Evolutionary conservation across 2,797 vertebrate genomes (phyloP).

Genomic region (Urosaurus nigricauda): DNA sequence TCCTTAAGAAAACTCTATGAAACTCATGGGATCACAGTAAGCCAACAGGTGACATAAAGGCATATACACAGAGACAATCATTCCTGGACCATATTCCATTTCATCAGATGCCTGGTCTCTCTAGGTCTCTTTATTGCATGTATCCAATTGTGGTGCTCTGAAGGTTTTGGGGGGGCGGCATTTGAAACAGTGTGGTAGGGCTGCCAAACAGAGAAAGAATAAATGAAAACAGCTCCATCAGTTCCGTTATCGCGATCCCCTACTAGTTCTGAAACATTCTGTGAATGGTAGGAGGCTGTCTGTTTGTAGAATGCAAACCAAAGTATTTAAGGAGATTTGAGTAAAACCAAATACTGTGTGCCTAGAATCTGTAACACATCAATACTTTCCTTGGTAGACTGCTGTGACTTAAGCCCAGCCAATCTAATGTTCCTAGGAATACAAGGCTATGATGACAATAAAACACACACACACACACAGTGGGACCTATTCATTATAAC

Average conservation of each 20-base stretch:
- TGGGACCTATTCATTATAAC: neutral
- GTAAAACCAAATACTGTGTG: neutral
- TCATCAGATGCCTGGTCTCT: neutral
- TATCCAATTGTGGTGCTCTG: neutral
- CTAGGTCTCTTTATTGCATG: neutral
- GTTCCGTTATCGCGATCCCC: neutral
- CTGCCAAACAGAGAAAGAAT: neutral
- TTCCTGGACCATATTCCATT: neutral
- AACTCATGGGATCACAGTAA: no score
- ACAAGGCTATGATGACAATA: neutral
- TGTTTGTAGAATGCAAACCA: neutral
- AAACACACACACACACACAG: neutral
- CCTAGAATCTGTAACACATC: neutral
- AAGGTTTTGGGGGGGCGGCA: no score
- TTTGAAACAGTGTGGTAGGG: neutral
- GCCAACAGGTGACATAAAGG: no score
- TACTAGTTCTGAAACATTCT: neutral
- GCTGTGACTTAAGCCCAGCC: neutral
- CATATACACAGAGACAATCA: no score
- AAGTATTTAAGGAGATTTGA: neutral
- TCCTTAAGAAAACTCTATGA: no score
- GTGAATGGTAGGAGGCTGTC: neutral
- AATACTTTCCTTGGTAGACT: neutral
- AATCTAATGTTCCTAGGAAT: neutral
- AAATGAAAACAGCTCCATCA: neutral